Percentiles rank a stretch among this genome's conserved stretches.
phyloP scores from a whole-genome alignment of 2,797 vertebrate genomes.

The Lepilemur ruficaudatus region DNA sequence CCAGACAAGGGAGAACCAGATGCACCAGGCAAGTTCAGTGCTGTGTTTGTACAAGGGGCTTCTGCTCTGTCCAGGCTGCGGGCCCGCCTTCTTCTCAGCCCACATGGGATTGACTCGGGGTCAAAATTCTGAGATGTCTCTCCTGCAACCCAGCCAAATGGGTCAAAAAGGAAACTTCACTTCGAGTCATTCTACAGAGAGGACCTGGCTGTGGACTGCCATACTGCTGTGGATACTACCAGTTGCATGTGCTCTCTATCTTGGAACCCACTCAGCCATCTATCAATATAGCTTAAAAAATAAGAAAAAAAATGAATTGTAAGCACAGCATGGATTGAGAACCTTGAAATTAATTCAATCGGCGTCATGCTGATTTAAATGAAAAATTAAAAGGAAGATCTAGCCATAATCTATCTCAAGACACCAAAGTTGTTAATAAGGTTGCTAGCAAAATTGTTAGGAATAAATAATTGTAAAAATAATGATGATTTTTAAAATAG shows the following conservation, averaged over 20 bases:
- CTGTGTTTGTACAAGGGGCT: neutral
- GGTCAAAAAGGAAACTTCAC: neutral
- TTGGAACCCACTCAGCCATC: neutral
- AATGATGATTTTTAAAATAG: neutral
- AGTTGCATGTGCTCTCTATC: neutral
- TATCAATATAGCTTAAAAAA: neutral
- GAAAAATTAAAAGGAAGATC: conserved; percentile 17
- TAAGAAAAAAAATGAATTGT: conserved; percentile 10
- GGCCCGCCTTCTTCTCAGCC: neutral
- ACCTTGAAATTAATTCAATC: neutral
- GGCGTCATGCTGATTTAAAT: neutral
- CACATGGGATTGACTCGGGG: neutral
- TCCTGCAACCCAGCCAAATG: neutral
- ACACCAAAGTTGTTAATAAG: neutral
- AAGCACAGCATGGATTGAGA: neutral
- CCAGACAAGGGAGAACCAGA: neutral
- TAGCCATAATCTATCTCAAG: neutral
- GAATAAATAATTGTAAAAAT: conserved; percentile 17
- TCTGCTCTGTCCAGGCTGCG: neutral
- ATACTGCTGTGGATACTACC: neutral
- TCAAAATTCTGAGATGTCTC: neutral
- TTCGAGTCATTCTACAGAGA: neutral
- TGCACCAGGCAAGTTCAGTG: too few species aligned
- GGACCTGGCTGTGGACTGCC: neutral
- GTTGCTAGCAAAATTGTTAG: neutral